Evolutionary conservation across 2,888 invertebrate species (phyloP).

Genomic region (Agonopterix arenella): DNA sequence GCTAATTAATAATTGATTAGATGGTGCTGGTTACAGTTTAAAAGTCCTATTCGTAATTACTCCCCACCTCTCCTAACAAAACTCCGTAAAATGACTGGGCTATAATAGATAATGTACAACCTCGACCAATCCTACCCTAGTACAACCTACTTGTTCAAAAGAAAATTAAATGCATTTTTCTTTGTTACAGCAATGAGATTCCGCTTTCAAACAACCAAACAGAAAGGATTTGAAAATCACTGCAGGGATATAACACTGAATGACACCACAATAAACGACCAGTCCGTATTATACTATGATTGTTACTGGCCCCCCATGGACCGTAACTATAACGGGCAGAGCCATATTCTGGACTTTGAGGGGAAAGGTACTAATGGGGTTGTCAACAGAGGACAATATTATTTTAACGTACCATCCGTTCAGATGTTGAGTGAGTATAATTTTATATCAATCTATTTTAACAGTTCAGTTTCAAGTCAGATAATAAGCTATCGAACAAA

Average conservation of each 20-base stretch:
- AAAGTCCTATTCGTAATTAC: too few relatives aligned
- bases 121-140: too few relatives aligned
- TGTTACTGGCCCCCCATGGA: conserved; percentile 59
- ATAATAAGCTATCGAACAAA: too few relatives aligned
- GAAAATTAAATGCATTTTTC: neutral
- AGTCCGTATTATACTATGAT: conserved; percentile 61
- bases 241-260: conserved; percentile 61
- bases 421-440: conserved; percentile 60
- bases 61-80: too few relatives aligned
- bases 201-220: conserved; percentile 46
- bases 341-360: conserved; percentile 59
- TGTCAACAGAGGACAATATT: conserved; percentile 55
- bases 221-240: conserved; percentile 37
- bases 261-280: conserved; percentile 49
- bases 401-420: conserved; percentile 60
- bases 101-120: too few relatives aligned
- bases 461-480: too few relatives aligned
- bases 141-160: too few relatives aligned
- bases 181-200: conserved; percentile 58
- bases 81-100: too few relatives aligned
- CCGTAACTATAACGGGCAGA: conserved; percentile 41
- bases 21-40: too few relatives aligned
- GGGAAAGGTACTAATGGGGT: conserved; percentile 45
- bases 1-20: too few relatives aligned
- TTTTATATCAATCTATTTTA: too few relatives aligned